Base-by-base conservation (phyloP, 2,113 vertebrate genomes). In the Hippopotamus amphibius region DNA sequence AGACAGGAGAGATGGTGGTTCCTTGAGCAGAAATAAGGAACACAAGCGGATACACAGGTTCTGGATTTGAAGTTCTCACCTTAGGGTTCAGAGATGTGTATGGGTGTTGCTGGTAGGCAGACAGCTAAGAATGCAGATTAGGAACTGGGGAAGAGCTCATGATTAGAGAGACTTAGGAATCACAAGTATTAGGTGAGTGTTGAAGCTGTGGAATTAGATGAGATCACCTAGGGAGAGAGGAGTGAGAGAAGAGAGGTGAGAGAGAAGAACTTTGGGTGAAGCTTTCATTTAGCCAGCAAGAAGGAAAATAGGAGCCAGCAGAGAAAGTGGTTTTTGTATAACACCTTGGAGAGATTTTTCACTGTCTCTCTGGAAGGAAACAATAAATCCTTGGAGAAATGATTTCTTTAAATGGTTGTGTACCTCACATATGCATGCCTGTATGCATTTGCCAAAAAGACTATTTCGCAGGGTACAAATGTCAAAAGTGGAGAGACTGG, bases 371-470 rank as follows among this genome's bases (percentile, higher is more conserved):
- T 93, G 77, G 26, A 88, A 28, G 81, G 72, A 84, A 83, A 69
- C 11, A 61, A 50, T 59, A 66, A 57, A n/a, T 79, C 37, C 16
- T 83, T 24, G 9, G 68, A 76, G 65, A 93, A 90, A 61, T 63
- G 12, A 28, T 59, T 90, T 92, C 41, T 89, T 79, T 84, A 57
- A 61, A 46, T 87, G 37, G 30, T n/a, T 77, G 7, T 33, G 2
- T 68, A 72, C 55, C 48, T 92, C 55, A 22, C 21, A 17, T 12
- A 24, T 50, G 28, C 7, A 6, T 59, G 5, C 33, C 26, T 33
- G 6, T n/a, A 24, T 33, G 19, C 19, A 50, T 95, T 96, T 97
- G 72, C 21, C 90, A 77, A 65, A 55, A 72, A 77, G 53, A 15
- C 50, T 33, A 46, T 88, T 90, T 87, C 88, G 5, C 8, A 57